Evolutionary conservation across 2,888 invertebrate genomes (phyloP).

Genomic region (Macrophya alboannulata): DNA sequence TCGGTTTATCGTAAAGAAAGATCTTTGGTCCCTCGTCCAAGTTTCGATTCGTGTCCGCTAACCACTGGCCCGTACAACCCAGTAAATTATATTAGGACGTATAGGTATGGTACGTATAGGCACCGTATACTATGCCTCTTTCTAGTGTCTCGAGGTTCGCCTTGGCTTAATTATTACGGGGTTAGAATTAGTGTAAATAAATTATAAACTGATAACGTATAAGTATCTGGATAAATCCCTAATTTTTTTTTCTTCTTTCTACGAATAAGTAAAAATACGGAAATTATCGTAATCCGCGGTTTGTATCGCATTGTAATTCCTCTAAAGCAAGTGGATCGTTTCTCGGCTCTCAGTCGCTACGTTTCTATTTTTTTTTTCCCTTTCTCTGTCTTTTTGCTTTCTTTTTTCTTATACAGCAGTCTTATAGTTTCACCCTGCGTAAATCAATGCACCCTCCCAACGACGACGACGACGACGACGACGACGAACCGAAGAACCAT

Average conservation of each 20-base stretch:
- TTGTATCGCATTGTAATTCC: not conserved
- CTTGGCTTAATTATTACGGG: not conserved
- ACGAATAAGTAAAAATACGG: not conserved
- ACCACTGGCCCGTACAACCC: conserved; percentile 26
- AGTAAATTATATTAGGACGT: conserved; percentile 13
- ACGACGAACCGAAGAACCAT: conserved; percentile 17
- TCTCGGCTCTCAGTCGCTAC: not conserved
- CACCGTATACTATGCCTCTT: not conserved
- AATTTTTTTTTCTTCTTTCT: too few relatives aligned
- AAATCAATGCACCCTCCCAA: conserved; percentile 77
- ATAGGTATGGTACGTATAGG: not conserved
- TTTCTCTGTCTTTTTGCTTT: not conserved
- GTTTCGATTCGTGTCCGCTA: conserved; percentile 44
- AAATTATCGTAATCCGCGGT: not conserved
- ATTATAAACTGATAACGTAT: not conserved
- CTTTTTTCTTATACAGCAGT: not conserved
- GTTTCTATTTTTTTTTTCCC: not conserved
- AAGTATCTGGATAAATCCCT: not conserved
- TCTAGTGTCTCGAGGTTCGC: not conserved
- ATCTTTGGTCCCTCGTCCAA: conserved; percentile 29
- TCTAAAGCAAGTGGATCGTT: not conserved
- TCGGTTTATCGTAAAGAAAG: conserved; percentile 12
- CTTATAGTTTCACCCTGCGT: conserved; percentile 69
- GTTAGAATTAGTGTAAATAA: not conserved
- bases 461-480: conserved; percentile 46